A percentile compares a stretch with the other conserved stretches of the same genome.
Evolutionary conservation across 2,888 invertebrate genomes (phyloP).

Genomic region (Amblyjoppa proteus): DNA sequence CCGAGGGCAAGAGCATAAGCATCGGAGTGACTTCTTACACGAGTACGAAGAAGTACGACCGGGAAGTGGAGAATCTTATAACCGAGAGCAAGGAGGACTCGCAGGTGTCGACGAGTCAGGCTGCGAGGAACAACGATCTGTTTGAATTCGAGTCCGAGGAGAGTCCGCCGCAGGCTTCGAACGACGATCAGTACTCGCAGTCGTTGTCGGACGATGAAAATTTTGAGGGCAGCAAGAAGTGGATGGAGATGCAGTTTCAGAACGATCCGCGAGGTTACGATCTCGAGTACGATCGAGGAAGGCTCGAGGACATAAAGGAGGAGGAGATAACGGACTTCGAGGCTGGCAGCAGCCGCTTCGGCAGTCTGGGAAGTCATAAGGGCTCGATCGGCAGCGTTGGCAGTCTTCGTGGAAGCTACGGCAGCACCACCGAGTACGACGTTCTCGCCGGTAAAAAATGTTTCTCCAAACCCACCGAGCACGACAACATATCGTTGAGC

Average conservation of each 20-base stretch:
- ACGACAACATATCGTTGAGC: slow-evolving; percentile 96
- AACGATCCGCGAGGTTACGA: slow-evolving; percentile 90
- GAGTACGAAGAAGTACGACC: slow-evolving; percentile 87
- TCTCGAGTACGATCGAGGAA: slow-evolving; percentile 93
- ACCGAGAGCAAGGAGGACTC: slow-evolving; percentile 73
- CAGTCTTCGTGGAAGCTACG: slow-evolving; percentile 94
- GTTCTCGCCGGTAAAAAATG: slow-evolving; percentile 93
- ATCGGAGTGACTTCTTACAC: slow-evolving; percentile 86
- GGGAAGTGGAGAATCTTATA: slow-evolving; percentile 86
- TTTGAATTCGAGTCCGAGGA: slow-evolving; percentile 84
- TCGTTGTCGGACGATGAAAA: slow-evolving; percentile 83
- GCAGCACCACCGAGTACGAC: slow-evolving; percentile 97
- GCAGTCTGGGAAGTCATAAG: slow-evolving; percentile 92
- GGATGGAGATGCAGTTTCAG: slow-evolving; percentile 96
- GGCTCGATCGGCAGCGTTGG: slow-evolving; percentile 91
- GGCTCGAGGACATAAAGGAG: slow-evolving; percentile 96
- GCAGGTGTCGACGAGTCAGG: slow-evolving; percentile 64
- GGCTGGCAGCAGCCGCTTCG: slow-evolving; percentile 89
- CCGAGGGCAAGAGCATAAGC: slow-evolving; percentile 92
- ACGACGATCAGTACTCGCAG: slow-evolving; percentile 82
- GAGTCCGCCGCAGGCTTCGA: slow-evolving; percentile 83
- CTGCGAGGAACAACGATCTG: slow-evolving; percentile 73
- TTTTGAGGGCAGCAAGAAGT: slow-evolving; percentile 91
- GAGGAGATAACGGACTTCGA: slow-evolving; percentile 96
- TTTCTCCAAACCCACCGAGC: slow-evolving; percentile 93